Evolutionary conservation across 2,888 invertebrate species (phyloP).

Genomic region (Lapara coniferarum): DNA sequence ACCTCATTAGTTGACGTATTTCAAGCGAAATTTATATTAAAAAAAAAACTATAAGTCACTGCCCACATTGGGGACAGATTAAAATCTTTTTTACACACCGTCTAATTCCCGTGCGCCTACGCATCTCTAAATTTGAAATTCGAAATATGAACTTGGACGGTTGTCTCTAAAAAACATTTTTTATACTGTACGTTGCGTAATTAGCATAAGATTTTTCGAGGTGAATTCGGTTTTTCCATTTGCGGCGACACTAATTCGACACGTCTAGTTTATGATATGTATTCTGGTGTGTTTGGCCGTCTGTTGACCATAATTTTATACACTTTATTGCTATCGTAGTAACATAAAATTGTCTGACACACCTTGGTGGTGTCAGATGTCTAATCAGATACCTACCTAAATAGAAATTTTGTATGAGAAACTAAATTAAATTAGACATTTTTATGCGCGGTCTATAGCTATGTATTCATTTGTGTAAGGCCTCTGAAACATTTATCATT

Average conservation of each 20-base stretch:
- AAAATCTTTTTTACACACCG: conserved; percentile 71
- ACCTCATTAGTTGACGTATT: conserved; percentile 71
- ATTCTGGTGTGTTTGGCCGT: conserved; percentile 58
- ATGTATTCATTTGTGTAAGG: background rate
- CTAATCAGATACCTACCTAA: conserved; percentile 53
- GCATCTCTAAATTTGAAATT: conserved; percentile 68
- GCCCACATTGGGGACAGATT: conserved; percentile 72
- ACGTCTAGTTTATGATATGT: conserved; percentile 69
- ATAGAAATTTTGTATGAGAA: conserved; percentile 38
- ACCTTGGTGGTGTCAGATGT: conserved; percentile 57
- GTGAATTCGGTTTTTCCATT: conserved; percentile 66
- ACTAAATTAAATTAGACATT: conserved; percentile 42
- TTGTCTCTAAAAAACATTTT: conserved; percentile 51
- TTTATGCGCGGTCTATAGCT: conserved; percentile 31
- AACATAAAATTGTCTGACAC: conserved; percentile 67
- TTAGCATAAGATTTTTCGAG: conserved; percentile 67
- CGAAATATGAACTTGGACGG: conserved; percentile 64
- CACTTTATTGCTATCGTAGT: conserved; percentile 62
- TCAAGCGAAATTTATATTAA: conserved; percentile 65
- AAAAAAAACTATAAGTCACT: conserved; percentile 74
- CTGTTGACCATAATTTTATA: conserved; percentile 60
- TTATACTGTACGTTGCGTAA: conserved; percentile 54
- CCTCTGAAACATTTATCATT: conserved; percentile 3
- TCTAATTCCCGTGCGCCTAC: conserved; percentile 74
- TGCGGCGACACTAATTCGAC: conserved; percentile 67